Conservation (phyloP, 2,797 vertebrate species). For the Tokudaia tokunoshimensis region DNA sequence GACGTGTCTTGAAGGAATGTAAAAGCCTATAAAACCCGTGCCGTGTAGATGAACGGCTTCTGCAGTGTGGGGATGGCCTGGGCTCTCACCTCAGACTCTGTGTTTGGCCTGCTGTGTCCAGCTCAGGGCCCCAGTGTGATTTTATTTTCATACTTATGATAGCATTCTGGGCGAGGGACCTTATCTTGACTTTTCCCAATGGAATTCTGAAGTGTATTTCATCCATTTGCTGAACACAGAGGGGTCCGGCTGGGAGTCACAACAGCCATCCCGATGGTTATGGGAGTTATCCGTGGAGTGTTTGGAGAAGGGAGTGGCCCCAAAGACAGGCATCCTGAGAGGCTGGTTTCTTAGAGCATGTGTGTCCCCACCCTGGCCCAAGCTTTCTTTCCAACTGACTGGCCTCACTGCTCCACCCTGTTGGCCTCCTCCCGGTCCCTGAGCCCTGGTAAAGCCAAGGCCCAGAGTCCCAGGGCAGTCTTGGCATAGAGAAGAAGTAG, state of each 20-base stretch:
- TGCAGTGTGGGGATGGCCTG: constrained; percentile 54
- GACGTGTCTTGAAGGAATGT: constrained; percentile 70
- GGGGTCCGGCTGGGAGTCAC: constrained; percentile 26
- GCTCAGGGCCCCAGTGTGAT: neutral
- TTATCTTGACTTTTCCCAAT: constrained; percentile 60
- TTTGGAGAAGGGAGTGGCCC: constrained; percentile 55
- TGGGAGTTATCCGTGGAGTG: neutral
- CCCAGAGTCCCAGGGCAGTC: neutral
- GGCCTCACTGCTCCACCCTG: constrained; percentile 31
- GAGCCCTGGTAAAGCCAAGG: neutral
- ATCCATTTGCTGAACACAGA: neutral
- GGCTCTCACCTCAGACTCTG: constrained; percentile 28
- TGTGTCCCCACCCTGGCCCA: constrained; percentile 30
- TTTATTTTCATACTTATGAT: constrained; percentile 58
- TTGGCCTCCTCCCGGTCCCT: neutral
- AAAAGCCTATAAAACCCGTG: constrained; percentile 65
- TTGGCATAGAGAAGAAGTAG: neutral
- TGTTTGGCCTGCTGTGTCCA: neutral
- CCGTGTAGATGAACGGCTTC: constrained; percentile 67
- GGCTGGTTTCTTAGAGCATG: constrained; percentile 57
- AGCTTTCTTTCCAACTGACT: neutral
- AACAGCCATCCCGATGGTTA: neutral
- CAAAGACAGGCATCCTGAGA: constrained; percentile 19
- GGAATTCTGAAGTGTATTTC: constrained; percentile 33
- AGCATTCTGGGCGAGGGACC: constrained; percentile 37